Conservation (phyloP, 2,888 invertebrate species). For the Pimpla rufipes region DNA sequence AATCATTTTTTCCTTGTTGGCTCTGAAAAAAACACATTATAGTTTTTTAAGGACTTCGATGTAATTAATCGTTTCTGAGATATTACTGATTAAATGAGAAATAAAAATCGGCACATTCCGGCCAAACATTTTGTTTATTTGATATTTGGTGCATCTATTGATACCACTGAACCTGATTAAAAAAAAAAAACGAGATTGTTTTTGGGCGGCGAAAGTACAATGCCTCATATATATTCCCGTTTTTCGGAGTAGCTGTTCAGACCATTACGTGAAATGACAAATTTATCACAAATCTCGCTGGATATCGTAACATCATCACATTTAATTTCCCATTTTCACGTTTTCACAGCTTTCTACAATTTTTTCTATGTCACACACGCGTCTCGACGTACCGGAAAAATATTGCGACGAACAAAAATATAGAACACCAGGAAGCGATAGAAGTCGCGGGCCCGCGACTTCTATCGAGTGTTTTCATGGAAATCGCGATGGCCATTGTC, state of each 20-base stretch:
- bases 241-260: too few relatives aligned
- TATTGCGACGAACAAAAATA: background rate
- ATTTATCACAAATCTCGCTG: too few relatives aligned
- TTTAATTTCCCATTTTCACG: too few relatives aligned
- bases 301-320: too few relatives aligned
- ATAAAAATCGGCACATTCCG: background rate
- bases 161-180: too few relatives aligned
- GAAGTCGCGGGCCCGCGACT: constrained; percentile 66
- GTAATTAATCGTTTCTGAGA: constrained; percentile 7
- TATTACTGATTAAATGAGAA: constrained; percentile 5
- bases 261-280: too few relatives aligned
- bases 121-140: too few relatives aligned
- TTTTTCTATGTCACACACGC: background rate
- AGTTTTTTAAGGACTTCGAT: background rate
- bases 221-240: too few relatives aligned
- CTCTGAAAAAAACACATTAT: constrained; percentile 16
- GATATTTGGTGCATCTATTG: too few relatives aligned
- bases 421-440: constrained; percentile 63
- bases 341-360: background rate
- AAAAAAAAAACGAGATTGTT: too few relatives aligned
- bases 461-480: constrained; percentile 61
- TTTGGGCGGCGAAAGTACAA: too few relatives aligned
- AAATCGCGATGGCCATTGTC: constrained; percentile 46
- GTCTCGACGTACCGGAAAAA: background rate
- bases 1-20: background rate